Percentiles rank a stretch among this genome's conserved stretches.
Evolutionary conservation across 2,888 invertebrate genomes (phyloP).

Genomic region (Leucoma salicis): DNA sequence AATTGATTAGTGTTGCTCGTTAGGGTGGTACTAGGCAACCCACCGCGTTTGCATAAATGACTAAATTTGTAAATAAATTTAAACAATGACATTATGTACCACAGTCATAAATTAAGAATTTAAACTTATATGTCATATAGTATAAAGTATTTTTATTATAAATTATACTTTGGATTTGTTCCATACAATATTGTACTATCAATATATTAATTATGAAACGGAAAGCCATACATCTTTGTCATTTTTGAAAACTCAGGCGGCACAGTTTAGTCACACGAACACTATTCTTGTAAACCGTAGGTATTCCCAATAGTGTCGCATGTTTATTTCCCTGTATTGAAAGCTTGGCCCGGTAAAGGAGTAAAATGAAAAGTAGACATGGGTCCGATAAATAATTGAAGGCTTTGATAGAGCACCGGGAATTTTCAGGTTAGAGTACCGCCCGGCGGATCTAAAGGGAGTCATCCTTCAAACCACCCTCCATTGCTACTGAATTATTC

Average conservation of each 20-base stretch:
- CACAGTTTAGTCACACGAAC: constrained; percentile 56
- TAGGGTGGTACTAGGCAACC: too few relatives aligned
- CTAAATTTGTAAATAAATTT: too few relatives aligned
- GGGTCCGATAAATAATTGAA: constrained; percentile 82
- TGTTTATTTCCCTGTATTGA: constrained; percentile 67
- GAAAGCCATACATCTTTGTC: constrained; percentile 57
- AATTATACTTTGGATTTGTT: too few relatives aligned
- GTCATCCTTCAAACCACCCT: constrained; percentile 76
- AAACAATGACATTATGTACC: too few relatives aligned
- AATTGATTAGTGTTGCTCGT: too few relatives aligned
- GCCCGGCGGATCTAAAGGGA: constrained; percentile 68
- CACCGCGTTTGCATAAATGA: too few relatives aligned
- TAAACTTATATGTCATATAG: too few relatives aligned
- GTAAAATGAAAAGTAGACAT: constrained; percentile 81
- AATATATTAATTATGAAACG: constrained; percentile 45
- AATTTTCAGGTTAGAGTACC: constrained; percentile 64
- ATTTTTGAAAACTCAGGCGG: constrained; percentile 39
- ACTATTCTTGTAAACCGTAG: constrained; percentile 60
- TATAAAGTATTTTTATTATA: too few relatives aligned
- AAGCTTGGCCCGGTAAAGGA: constrained; percentile 69
- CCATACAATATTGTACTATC: too few relatives aligned
- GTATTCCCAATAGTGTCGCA: constrained; percentile 68
- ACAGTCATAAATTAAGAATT: too few relatives aligned
- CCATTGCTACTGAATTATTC: constrained; percentile 78
- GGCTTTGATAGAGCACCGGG: constrained; percentile 77